Evolutionary conservation across 2,113 vertebrate species (phyloP).

Genomic region (Ondatra zibethicus): DNA sequence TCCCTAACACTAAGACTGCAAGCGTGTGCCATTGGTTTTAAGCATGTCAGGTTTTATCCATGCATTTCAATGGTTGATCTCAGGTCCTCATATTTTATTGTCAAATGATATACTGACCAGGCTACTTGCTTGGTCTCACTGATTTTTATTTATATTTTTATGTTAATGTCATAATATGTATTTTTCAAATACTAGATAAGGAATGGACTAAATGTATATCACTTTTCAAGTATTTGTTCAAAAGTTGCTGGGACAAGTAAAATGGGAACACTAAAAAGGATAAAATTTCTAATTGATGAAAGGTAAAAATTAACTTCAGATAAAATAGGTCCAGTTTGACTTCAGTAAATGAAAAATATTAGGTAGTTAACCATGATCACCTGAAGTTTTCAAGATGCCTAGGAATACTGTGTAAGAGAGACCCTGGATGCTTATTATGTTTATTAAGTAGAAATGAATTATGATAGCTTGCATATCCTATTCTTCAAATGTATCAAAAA

Average conservation of each 20-base stretch:
- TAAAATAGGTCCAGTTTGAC: conserved; percentile 60
- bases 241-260: conserved; percentile 14
- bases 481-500: conserved; percentile 60
- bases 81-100: not conserved
- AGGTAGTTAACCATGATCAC: conserved; percentile 60
- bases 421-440: not conserved
- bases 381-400: conserved; percentile 70
- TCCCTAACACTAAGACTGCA: not conserved
- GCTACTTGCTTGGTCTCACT: no score
- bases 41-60: not conserved
- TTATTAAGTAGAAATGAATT: conserved; percentile 73
- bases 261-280: conserved; percentile 45
- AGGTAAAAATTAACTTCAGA: conserved; percentile 55
- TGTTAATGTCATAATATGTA: not conserved
- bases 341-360: conserved; percentile 75
- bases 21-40: not conserved
- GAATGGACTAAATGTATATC: not conserved
- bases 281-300: conserved; percentile 53
- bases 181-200: not conserved
- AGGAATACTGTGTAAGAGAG: conserved; percentile 54
- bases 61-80: no score
- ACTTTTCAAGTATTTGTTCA: conserved; percentile 32
- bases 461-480: not conserved
- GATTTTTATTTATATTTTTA: not conserved
- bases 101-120: not conserved